These are phyloP conservation scores for Meiosimyza decipiens DNA, from an alignment of 2,888 invertebrate species.

Conservation along the genomic window DNA sequence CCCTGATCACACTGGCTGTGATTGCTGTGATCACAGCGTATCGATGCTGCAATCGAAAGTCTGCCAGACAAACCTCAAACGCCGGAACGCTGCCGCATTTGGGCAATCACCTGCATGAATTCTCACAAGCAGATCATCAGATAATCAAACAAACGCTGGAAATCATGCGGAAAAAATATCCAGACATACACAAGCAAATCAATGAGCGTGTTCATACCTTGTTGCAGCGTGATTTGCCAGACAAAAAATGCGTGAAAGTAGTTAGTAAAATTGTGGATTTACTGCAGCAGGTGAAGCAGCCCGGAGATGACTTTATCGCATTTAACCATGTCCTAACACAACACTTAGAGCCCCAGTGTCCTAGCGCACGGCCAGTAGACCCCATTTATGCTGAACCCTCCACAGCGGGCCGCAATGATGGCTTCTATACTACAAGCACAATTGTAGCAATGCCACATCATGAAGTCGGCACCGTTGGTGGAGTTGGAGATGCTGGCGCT, in stretches of 20 bases:
- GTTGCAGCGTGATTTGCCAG: conserved; percentile 50
- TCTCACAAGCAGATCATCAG: conserved; percentile 53
- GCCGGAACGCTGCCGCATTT: conserved; percentile 13
- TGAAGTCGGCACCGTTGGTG: conserved; percentile 18
- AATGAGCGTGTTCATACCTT: conserved; percentile 52
- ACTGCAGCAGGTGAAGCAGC: conserved; percentile 51
- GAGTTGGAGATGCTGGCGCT: conserved; percentile 14
- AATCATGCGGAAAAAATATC: conserved; percentile 55
- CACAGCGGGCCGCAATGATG: conserved; percentile 47
- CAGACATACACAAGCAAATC: conserved; percentile 55
- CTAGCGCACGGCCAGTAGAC: conserved; percentile 49
- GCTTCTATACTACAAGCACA: conserved; percentile 43
- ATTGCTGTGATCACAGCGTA: conserved; percentile 42
- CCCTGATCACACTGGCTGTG: conserved; percentile 38
- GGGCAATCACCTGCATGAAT: conserved; percentile 49
- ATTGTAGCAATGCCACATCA: conserved; percentile 28
- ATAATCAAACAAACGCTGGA: conserved; percentile 55
- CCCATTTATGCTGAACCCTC: conserved; percentile 58
- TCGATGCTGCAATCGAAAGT: conserved; percentile 28
- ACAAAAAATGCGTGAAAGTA: conserved; percentile 55
- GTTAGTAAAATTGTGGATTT: conserved; percentile 56
- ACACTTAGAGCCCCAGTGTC: conserved; percentile 52
- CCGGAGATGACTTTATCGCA: conserved; percentile 55
- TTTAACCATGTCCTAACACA: conserved; percentile 57
- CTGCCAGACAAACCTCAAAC: conserved; percentile 15